A percentile compares a stretch with the other conserved stretches of the same genome.
Evolutionary conservation across 2,888 invertebrate genomes (phyloP).

Genomic region (Julus scanicus): DNA sequence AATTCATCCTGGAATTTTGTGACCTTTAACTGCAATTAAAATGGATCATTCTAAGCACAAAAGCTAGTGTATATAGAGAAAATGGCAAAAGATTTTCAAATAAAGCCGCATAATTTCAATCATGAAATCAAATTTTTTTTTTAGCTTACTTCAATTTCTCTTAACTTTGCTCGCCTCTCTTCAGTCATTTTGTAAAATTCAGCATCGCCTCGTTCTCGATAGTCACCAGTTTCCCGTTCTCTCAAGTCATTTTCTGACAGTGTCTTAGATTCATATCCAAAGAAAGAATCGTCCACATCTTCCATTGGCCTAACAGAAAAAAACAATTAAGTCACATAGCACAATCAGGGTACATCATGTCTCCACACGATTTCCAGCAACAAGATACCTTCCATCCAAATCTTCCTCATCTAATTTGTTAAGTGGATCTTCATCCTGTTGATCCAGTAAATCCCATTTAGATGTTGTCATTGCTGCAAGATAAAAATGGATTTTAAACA

Average conservation of each 20-base stretch:
- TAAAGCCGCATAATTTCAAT: too few species aligned
- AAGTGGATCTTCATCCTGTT: conserved; percentile 61
- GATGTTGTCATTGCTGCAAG: conserved; percentile 81
- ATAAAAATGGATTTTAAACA: conserved; percentile 49
- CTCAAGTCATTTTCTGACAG: conserved; percentile 11
- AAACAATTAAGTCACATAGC: not conserved
- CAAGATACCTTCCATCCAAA: conserved; percentile 72
- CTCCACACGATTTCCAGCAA: conserved; percentile 29
- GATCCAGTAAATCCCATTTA: conserved; percentile 85
- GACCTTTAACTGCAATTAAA: conserved; percentile 75
- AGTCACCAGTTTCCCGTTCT: conserved; percentile 59
- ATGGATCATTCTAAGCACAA: not conserved
- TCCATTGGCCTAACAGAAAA: conserved; percentile 60
- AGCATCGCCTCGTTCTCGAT: conserved; percentile 59
- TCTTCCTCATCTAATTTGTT: conserved; percentile 64
- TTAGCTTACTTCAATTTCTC: conserved; percentile 83
- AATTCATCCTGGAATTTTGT: conserved; percentile 96
- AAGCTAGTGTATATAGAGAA: too few species aligned
- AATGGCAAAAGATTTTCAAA: too few species aligned
- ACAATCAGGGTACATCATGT: not conserved
- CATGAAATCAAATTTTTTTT: too few species aligned
- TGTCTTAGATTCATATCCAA: conserved; percentile 64
- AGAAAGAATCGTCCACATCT: conserved; percentile 73
- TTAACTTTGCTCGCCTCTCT: conserved; percentile 65
- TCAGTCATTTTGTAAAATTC: conserved; percentile 59